phyloP scores from a whole-genome alignment of 2,797 vertebrate genomes.

The Acrocephalus scirpaceus region DNA sequence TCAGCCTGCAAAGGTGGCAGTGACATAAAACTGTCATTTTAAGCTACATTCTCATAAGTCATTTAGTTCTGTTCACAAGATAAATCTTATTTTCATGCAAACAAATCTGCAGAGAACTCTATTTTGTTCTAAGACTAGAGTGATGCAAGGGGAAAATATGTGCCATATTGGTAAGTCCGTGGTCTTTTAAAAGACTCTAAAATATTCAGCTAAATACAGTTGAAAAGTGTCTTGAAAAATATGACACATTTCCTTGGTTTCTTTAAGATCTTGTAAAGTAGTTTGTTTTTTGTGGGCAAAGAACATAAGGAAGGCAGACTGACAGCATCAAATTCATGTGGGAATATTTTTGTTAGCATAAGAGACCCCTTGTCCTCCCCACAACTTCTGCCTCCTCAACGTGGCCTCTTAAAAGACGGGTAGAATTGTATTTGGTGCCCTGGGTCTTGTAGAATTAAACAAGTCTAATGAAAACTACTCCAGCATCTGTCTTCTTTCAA shows the following conservation, averaged over 20 bases:
- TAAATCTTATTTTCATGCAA: slow-evolving; percentile 56
- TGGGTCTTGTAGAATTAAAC: slow-evolving; percentile 74
- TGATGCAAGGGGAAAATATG: slow-evolving; percentile 24
- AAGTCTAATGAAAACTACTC: slow-evolving; percentile 79
- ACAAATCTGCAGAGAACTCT: not conserved
- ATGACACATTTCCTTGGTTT: slow-evolving; percentile 30
- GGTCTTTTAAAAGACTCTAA: slow-evolving; percentile 58
- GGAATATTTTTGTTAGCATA: slow-evolving; percentile 66
- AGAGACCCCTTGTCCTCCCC: not conserved
- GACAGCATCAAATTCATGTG: slow-evolving; percentile 24
- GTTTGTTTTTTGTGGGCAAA: slow-evolving; percentile 52
- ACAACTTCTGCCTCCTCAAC: slow-evolving; percentile 43
- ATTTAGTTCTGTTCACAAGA: slow-evolving; percentile 44
- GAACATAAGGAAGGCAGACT: not conserved
- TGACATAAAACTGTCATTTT: slow-evolving; percentile 42
- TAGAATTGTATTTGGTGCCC: slow-evolving; percentile 68
- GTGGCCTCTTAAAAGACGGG: slow-evolving; percentile 64
- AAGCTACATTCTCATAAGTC: slow-evolving; percentile 54
- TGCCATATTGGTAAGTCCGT: slow-evolving; percentile 48
- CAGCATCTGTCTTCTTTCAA: slow-evolving; percentile 82
- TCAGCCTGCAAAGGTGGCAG: slow-evolving; percentile 1
- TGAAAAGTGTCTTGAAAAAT: slow-evolving; percentile 52
- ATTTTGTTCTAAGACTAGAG: slow-evolving; percentile 22
- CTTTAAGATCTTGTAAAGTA: slow-evolving; percentile 40
- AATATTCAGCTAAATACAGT: slow-evolving; percentile 61